Evolutionary conservation across 2,888 invertebrate genomes (phyloP).

Genomic region (Temnothorax rugatulus): DNA sequence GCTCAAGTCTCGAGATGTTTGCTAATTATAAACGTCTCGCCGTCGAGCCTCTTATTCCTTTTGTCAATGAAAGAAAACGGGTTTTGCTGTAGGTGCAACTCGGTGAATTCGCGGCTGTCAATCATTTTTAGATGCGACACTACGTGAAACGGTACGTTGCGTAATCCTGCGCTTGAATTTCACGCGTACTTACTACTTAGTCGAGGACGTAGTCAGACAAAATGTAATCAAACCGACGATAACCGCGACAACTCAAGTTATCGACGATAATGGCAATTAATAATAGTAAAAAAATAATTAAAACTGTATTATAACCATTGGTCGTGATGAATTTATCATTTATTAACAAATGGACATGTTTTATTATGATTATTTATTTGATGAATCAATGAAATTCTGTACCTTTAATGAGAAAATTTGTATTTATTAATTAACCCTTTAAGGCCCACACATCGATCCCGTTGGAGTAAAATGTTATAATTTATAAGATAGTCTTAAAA

Average conservation of each 20-base stretch:
- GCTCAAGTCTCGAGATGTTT: slow-evolving; percentile 24
- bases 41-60: slow-evolving; percentile 4
- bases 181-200: background rate
- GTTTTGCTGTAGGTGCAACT: slow-evolving; percentile 2
- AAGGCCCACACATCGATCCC: too few species aligned
- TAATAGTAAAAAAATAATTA: slow-evolving; percentile 6
- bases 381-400: background rate
- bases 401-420: background rate
- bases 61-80: slow-evolving; percentile 29
- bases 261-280: background rate
- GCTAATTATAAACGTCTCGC: slow-evolving; percentile 45
- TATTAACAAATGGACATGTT: background rate
- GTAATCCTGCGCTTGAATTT: slow-evolving; percentile 19
- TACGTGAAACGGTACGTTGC: background rate
- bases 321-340: background rate
- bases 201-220: background rate
- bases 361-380: too few species aligned
- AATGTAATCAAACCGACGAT: background rate
- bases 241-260: background rate
- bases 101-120: background rate
- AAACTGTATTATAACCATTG: background rate
- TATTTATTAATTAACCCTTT: background rate
- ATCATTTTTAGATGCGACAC: slow-evolving; percentile 12
- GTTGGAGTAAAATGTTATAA: too few species aligned
- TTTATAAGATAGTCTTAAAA: too few species aligned